phyloP scores from a whole-genome alignment of 2,888 invertebrate species.

The Eupelmus urozonus region DNA sequence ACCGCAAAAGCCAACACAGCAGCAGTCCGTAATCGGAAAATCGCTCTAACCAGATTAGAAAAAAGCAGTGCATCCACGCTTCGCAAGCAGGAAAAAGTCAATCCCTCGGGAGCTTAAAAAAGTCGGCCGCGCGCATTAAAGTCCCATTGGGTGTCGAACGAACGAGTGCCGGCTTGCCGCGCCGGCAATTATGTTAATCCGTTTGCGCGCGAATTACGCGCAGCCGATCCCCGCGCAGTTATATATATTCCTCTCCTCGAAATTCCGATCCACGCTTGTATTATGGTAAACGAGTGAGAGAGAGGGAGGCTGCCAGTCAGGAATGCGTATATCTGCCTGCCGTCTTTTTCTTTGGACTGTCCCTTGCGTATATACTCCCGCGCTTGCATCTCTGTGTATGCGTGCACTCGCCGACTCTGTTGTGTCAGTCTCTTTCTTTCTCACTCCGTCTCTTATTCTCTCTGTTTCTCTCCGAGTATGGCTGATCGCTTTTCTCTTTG shows the following conservation, averaged over 20 bases:
- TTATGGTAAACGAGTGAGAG: constrained; percentile 71
- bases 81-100: no score
- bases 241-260: background rate
- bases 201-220: constrained; percentile 1
- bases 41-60: no score
- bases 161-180: no score
- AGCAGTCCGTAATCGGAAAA: no score
- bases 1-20: no score
- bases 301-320: constrained; percentile 67
- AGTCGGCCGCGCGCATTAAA: no score
- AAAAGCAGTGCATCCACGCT: no score
- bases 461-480: no score
- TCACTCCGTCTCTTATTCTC: no score
- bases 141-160: no score
- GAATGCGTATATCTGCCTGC: constrained; percentile 58
- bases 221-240: background rate
- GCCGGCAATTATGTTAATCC: background rate
- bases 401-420: constrained; percentile 10
- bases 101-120: no score
- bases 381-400: background rate
- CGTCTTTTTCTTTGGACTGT: constrained; percentile 23
- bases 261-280: constrained; percentile 63
- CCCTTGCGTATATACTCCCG: background rate
- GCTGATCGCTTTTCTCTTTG: constrained; percentile 14
- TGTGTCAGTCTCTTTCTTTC: constrained; percentile 10